A percentile compares a stretch with the other conserved stretches of the same genome.
phyloP scores from a whole-genome alignment of 2,797 vertebrate genomes.

The Arremon aurantiirostris region DNA sequence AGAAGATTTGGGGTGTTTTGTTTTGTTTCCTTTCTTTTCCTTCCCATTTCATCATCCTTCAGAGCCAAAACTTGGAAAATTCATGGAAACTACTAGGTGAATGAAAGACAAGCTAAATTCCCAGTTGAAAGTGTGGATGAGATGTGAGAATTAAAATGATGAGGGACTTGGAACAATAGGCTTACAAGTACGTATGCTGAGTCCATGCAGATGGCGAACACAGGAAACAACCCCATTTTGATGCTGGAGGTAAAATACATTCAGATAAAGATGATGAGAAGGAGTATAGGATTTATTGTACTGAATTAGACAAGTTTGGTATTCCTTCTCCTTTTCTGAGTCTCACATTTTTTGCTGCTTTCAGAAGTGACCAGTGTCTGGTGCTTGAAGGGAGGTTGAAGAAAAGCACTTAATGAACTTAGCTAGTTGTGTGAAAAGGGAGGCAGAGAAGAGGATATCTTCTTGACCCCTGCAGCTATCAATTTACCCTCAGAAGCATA shows the following conservation, averaged over 20 bases:
- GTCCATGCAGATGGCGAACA: background rate
- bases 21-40: background rate
- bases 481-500: constrained; percentile 26
- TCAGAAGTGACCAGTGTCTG: background rate
- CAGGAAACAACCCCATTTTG: background rate
- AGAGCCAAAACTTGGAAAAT: background rate
- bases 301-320: background rate
- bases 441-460: background rate
- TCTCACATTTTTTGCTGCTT: background rate
- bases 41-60: background rate
- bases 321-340: background rate
- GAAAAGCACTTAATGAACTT: constrained; percentile 13
- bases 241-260: background rate
- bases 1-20: background rate
- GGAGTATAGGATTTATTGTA: background rate
- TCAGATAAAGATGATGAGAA: background rate
- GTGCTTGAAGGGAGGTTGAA: constrained; percentile 25
- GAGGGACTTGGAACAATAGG: background rate
- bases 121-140: background rate
- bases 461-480: constrained; percentile 1
- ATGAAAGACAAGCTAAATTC: background rate
- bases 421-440: background rate
- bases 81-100: background rate
- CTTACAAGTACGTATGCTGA: background rate
- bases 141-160: background rate